Percentiles rank a stretch among this genome's conserved stretches.
These are phyloP conservation scores for Ascidia mentula DNA, from an alignment of 23 tunicate species.

Conservation along the genomic window DNA sequence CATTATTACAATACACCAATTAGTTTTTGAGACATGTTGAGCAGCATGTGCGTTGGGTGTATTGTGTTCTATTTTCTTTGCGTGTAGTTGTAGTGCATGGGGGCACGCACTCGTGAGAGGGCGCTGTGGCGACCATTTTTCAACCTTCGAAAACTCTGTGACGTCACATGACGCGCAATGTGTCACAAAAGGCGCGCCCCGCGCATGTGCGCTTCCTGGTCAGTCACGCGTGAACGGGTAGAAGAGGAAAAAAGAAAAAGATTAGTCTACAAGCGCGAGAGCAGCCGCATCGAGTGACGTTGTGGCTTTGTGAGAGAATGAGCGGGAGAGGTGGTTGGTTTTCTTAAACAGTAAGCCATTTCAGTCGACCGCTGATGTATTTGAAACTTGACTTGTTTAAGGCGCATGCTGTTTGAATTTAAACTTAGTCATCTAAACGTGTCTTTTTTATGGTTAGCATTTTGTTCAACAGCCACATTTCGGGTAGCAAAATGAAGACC, in stretches of 20 bases:
- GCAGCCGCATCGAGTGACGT: constrained; percentile 31
- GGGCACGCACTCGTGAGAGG: neutral
- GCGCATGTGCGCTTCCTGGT: constrained; percentile 13
- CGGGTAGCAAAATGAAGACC: constrained; percentile 16
- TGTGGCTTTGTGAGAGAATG: constrained; percentile 13
- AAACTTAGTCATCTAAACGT: neutral
- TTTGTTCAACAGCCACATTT: neutral
- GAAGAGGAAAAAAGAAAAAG: constrained; percentile 9
- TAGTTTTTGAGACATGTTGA: too few species aligned
- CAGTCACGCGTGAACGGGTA: constrained; percentile 6
- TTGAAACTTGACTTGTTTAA: neutral
- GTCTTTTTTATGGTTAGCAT: neutral
- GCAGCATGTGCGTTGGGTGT: too few species aligned
- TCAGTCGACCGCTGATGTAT: too few species aligned
- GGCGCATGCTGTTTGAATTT: neutral
- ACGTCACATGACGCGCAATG: neutral
- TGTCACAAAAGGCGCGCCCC: neutral
- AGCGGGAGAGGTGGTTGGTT: neutral
- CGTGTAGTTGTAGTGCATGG: neutral
- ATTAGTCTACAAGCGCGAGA: constrained; percentile 25
- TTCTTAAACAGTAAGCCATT: neutral
- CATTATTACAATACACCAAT: too few species aligned
- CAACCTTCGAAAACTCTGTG: too few species aligned
- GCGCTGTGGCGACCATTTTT: too few species aligned
- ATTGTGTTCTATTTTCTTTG: too few species aligned